Conservation (phyloP, 2,113 vertebrate genomes). For the Chionis minor region DNA sequence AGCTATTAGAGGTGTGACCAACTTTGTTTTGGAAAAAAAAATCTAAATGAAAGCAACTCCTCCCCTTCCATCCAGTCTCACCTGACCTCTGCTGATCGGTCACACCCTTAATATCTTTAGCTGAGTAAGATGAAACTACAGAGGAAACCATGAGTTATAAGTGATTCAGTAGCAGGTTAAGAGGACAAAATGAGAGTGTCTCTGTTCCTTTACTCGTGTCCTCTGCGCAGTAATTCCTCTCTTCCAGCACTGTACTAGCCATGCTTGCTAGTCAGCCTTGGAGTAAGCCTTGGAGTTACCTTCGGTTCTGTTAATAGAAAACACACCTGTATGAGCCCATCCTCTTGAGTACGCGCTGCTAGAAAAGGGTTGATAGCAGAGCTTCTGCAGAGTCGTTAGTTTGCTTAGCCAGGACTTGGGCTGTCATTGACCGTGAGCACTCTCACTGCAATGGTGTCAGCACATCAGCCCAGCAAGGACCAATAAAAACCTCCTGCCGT, state of each 20-base stretch:
- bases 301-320: background rate
- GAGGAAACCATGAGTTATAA: background rate
- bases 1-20: slow-evolving; percentile 15
- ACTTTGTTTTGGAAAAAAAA: background rate
- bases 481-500: background rate
- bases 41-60: background rate
- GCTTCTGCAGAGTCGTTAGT: background rate
- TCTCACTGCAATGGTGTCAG: background rate
- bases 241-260: background rate
- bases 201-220: background rate
- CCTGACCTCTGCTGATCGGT: slow-evolving; percentile 25
- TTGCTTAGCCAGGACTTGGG: background rate
- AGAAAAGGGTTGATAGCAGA: background rate
- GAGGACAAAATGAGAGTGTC: background rate
- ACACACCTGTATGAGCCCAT: background rate
- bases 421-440: background rate
- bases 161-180: background rate
- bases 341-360: background rate
- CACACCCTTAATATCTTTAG: slow-evolving; percentile 19
- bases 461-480: background rate
- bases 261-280: background rate
- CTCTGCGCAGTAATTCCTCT: background rate
- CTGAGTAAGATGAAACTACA: slow-evolving; percentile 27
- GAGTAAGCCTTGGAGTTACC: background rate
- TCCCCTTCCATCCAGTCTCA: slow-evolving; percentile 14